phyloP scores from a whole-genome alignment of 2,797 vertebrate species.

The Poeciliopsis infans region DNA sequence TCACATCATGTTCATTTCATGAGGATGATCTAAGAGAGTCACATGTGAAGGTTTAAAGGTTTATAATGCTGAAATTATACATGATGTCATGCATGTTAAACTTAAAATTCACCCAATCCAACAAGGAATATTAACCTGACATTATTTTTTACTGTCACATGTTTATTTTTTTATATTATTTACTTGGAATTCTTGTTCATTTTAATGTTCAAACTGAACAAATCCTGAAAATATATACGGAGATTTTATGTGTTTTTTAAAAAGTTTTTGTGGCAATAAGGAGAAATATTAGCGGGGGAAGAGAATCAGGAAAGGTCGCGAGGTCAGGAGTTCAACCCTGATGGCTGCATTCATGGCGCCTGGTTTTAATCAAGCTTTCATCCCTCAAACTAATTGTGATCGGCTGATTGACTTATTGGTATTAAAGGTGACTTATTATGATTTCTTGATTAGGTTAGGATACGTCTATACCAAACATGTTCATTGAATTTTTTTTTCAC shows the following conservation, averaged over 20 bases:
- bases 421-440: neutral
- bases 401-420: neutral
- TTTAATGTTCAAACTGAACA: neutral
- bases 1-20: neutral
- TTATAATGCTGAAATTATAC: neutral
- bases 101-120: neutral
- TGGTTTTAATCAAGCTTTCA: neutral
- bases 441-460: too few relatives aligned
- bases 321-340: neutral
- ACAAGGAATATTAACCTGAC: neutral
- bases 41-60: neutral
- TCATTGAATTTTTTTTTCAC: too few relatives aligned
- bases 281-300: neutral
- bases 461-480: too few relatives aligned
- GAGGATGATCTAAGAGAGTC: neutral
- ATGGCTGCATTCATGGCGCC: neutral
- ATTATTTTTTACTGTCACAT: neutral
- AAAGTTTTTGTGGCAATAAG: neutral
- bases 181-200: neutral
- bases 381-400: neutral
- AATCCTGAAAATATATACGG: neutral
- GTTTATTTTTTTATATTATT: neutral
- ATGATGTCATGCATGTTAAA: neutral
- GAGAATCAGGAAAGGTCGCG: neutral
- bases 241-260: neutral